phyloP scores from a whole-genome alignment of 2,888 invertebrate species.

The Oxystoma pomonae region DNA sequence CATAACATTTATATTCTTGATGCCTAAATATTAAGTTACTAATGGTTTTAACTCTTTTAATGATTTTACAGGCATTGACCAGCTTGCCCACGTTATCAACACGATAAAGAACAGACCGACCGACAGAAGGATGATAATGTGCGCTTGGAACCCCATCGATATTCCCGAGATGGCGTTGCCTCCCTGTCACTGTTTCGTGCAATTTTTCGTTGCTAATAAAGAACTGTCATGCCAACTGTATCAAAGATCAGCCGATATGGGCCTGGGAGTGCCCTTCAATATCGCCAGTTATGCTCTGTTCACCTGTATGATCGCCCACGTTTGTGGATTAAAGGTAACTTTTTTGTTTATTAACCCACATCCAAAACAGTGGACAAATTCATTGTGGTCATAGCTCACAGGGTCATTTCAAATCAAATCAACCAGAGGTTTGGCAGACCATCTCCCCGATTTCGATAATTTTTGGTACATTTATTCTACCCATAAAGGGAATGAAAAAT shows the following conservation, averaged over 20 bases:
- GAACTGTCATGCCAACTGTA: slow-evolving; percentile 90
- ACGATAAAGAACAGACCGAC: slow-evolving; percentile 76
- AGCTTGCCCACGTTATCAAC: slow-evolving; percentile 75
- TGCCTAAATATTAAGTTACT: too few relatives aligned
- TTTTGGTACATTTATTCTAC: too few relatives aligned
- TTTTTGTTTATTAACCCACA: too few relatives aligned
- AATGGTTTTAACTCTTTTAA: too few relatives aligned
- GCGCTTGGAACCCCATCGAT: slow-evolving; percentile 93
- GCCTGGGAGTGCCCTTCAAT: slow-evolving; percentile 97
- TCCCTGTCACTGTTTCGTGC: slow-evolving; percentile 92
- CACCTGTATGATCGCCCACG: slow-evolving; percentile 93
- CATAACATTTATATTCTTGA: too few relatives aligned
- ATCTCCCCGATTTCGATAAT: too few relatives aligned
- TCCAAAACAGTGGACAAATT: too few relatives aligned
- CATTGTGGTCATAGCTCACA: too few relatives aligned
- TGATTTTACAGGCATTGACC: slow-evolving; percentile 58
- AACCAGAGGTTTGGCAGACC: too few relatives aligned
- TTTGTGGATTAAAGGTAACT: slow-evolving; percentile 79
- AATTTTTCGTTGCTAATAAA: slow-evolving; percentile 84
- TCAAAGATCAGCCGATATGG: slow-evolving; percentile 97
- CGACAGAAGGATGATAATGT: slow-evolving; percentile 87
- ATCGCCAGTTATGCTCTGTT: slow-evolving; percentile 94
- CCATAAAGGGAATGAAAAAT: too few relatives aligned
- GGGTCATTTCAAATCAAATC: too few relatives aligned
- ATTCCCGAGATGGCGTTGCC: slow-evolving; percentile 90